A percentile compares a stretch with the other conserved stretches of the same genome.
Conservation (phyloP, 2,797 vertebrate genomes). For the Lophotriccus pileatus region DNA sequence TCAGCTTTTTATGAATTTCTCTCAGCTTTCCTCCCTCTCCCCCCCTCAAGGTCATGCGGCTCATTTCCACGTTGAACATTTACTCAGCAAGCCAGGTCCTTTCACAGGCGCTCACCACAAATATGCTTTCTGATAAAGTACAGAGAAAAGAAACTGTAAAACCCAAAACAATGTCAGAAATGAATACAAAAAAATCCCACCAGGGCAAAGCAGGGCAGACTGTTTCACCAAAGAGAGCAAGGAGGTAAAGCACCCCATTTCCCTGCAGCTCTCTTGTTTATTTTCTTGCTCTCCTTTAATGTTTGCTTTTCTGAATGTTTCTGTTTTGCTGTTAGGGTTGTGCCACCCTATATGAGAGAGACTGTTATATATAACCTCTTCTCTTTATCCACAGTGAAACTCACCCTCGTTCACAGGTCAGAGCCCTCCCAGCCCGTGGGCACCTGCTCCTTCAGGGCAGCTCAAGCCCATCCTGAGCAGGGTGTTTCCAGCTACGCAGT, state of each 20-base stretch:
- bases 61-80: slow-evolving; percentile 84
- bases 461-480: background rate
- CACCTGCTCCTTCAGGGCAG: background rate
- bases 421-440: background rate
- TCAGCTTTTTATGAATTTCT: slow-evolving; percentile 45
- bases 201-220: background rate
- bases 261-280: background rate
- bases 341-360: background rate
- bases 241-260: background rate
- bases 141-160: slow-evolving; percentile 65
- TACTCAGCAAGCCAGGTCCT: slow-evolving; percentile 86
- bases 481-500: background rate
- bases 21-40: slow-evolving; percentile 29
- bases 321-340: background rate
- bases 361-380: background rate
- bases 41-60: slow-evolving; percentile 85
- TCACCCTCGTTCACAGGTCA: background rate
- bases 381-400: background rate
- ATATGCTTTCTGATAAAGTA: slow-evolving; percentile 82
- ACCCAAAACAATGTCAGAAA: slow-evolving; percentile 65
- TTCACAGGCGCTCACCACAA: slow-evolving; percentile 91
- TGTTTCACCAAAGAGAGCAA: background rate
- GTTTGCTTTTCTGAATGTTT: background rate
- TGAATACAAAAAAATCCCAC: background rate
- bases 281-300: background rate